These are phyloP conservation scores for Antheraea yamamai DNA, from an alignment of 2,888 invertebrate genomes.

Conservation along the genomic window DNA sequence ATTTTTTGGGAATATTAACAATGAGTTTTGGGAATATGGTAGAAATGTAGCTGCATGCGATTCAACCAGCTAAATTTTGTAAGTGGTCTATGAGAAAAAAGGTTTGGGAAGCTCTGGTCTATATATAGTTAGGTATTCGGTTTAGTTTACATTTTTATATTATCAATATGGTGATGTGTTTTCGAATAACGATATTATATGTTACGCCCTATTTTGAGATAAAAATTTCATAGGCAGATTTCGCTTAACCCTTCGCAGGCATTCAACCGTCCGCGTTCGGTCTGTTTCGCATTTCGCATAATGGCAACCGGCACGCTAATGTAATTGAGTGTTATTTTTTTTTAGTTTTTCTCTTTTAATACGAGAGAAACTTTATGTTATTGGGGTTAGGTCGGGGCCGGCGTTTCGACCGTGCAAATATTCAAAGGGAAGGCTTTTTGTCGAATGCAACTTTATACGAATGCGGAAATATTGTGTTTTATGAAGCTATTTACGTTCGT, in stretches of 20 bases:
- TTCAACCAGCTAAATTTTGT: too few species aligned
- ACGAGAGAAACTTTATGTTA: slow-evolving; percentile 47
- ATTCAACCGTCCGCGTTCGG: slow-evolving; percentile 26
- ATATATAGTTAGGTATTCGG: not conserved
- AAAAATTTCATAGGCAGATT: slow-evolving; percentile 39
- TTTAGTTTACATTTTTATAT: not conserved
- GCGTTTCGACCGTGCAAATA: slow-evolving; percentile 19
- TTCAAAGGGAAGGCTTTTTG: slow-evolving; percentile 32
- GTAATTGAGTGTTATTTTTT: slow-evolving; percentile 68
- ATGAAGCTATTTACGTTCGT: slow-evolving; percentile 42
- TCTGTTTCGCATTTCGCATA: slow-evolving; percentile 51
- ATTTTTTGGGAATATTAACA: too few species aligned
- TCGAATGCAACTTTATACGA: slow-evolving; percentile 32
- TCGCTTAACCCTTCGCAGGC: slow-evolving; percentile 23
- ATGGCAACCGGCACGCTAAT: slow-evolving; percentile 64
- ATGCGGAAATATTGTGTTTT: slow-evolving; percentile 39
- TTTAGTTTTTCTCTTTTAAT: slow-evolving; percentile 56
- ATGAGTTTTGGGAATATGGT: too few species aligned
- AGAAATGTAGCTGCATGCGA: too few species aligned
- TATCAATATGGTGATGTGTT: not conserved
- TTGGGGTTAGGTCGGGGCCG: slow-evolving; percentile 43
- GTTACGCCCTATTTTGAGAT: slow-evolving; percentile 27
- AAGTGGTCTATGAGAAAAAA: too few species aligned
- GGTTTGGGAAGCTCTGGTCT: too few species aligned
- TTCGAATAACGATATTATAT: not conserved